Percentiles rank a stretch among this genome's conserved stretches.
phyloP scores from a whole-genome alignment of 2,113 vertebrate genomes.

The Pterophyllum scalare region DNA sequence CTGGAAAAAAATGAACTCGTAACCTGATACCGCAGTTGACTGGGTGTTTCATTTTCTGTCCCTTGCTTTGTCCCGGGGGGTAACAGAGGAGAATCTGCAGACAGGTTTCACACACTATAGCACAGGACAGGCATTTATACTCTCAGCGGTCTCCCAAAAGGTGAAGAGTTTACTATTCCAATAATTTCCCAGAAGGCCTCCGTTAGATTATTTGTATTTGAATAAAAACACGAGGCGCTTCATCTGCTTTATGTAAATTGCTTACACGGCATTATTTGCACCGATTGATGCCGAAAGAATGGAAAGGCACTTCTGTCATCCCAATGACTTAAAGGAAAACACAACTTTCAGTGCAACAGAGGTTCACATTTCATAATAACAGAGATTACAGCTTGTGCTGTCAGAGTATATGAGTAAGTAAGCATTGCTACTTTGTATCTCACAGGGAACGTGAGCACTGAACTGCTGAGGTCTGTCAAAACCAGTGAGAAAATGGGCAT shows the following conservation, averaged over 20 bases:
- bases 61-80: constrained; percentile 10
- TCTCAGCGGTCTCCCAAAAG: constrained; percentile 16
- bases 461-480: constrained; percentile 68
- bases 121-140: constrained; percentile 44
- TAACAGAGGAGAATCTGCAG: constrained; percentile 48
- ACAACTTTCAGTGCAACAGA: not conserved
- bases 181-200: not conserved
- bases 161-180: constrained; percentile 23
- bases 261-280: not conserved
- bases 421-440: constrained; percentile 11
- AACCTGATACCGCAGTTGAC: constrained; percentile 66
- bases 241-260: not conserved
- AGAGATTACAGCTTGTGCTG: not conserved
- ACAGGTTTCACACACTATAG: constrained; percentile 50
- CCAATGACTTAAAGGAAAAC: not conserved
- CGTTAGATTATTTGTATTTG: not conserved
- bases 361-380: not conserved
- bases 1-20: constrained; percentile 60
- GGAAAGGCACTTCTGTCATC: not conserved
- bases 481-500: constrained; percentile 72
- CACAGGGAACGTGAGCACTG: constrained; percentile 66
- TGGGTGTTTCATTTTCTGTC: constrained; percentile 28
- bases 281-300: not conserved
- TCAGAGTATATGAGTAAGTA: not conserved
- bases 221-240: not conserved